Evolutionary conservation across 2,113 vertebrate genomes (phyloP), one percentile per base, ranked within the genome.

Genomic region (Bagarius yarrelli): DNA sequence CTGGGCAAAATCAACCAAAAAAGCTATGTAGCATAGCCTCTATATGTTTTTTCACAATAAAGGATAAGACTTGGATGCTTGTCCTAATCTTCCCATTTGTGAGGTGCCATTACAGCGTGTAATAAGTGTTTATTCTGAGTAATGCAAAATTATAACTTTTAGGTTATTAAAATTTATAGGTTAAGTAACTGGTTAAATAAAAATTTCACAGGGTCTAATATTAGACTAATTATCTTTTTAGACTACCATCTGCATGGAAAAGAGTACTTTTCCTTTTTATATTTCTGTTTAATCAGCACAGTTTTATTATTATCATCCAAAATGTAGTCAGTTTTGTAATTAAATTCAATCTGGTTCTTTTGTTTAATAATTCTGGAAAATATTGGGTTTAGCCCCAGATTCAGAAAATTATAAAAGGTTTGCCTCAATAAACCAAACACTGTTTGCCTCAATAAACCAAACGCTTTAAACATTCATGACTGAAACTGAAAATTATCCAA

Each of bases 401-500:
- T 53, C n/a, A 53, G 74, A 60, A 87, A 83, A 75, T 84, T 56
- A 61, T 55, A 83, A 82, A 83, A 86, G 81, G 78, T 84, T 82
- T 80, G 74, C 72, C 75, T 67, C 82, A 77, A 69, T 71, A 63
- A 80, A 36, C 44, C 76, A 44, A 83, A 63, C 53, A 74, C 81
- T 85, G 80, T 83, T 80, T n/a, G n/a, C n/a, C n/a, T n/a, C 84
- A 83, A 72, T 44, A 80, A 23, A 80, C 77, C 79, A 67, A 78
- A 71, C 78, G 74, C 34, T 40, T 40, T 40, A 77, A 36, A 79
- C 64, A 75, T 47, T 12, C 19, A 75, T 76, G 59, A 77, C 36
- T 50, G 77, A 83, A 78, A 86, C 79, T 87, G 86, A 88, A 88
- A 79, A 81, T 84, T 81, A 81, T 88, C 85, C 88, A 88, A 85